Base-by-base conservation (phyloP, 2,797 vertebrate species). In the Eulemur mongoz region DNA sequence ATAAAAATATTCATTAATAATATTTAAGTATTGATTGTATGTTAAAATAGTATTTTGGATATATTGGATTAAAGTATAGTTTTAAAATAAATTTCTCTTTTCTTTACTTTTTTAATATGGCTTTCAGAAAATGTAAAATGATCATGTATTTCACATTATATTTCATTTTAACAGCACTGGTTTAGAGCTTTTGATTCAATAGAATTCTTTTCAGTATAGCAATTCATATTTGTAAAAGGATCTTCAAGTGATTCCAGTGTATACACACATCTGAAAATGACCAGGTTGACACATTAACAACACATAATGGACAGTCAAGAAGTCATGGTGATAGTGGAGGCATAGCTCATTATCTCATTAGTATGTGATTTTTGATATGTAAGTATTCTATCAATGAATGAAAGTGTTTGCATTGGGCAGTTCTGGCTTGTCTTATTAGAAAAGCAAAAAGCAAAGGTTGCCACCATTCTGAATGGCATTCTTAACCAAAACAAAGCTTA, bases 401-500 rank as follows among this genome's bases (percentile, higher is more conserved):
- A 25, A 76, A 67, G 45, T 63, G 11, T 12, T 89, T 75, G 30
- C 10, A 32, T 32, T 63, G 20, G 15, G 18, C 30, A 18, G 2
- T 79, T 69, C 48, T 73, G 61, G 18, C 9, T 69, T 61, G 8
- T 69, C 13, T 76, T 57, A 83, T 7, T 27, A 76, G 27, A 50
- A 79, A 89, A 48, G 18, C 38, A 67, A 61, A 96, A 84, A 45
- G 35, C 86, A 96, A 95, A 91, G 10, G 3, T 89, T 69, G 57
- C 14, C 20, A 32, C 59, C 63, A 48, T 96, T 95, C 79, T 81
- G 17, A 81, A 57, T 61, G 83, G 20, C 35, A 61, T 86, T 92
- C 43, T 86, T 78, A 85, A 95, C 48, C 72, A 97, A 95, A 70
- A 79, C 25, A 96, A 95, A 82, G 45, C 70, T 93, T 91, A 89